Evolutionary conservation across 2,888 invertebrate genomes (phyloP).

Genomic region (Trichogramma dendrolimi): DNA sequence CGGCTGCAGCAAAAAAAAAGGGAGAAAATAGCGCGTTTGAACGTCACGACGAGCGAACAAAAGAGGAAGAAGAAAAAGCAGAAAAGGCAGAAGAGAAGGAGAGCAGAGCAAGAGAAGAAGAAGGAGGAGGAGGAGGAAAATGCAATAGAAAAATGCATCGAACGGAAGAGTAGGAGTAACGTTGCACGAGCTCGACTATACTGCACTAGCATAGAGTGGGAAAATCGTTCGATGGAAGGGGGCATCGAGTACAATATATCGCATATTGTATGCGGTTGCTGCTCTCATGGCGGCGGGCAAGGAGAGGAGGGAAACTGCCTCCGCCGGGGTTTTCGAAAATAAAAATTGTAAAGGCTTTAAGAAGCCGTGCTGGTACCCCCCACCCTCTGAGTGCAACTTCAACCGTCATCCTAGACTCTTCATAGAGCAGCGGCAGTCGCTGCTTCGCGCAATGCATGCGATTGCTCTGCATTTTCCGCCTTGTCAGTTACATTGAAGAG

Average conservation of each 20-base stretch:
- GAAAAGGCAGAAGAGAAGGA: constrained; percentile 4
- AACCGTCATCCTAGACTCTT: constrained; percentile 43
- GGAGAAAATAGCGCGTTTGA: background rate
- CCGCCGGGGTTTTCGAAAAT: constrained; percentile 44
- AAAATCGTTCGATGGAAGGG: constrained; percentile 10
- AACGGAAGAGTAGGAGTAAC: constrained; percentile 5
- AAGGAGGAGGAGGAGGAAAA: constrained; percentile 1
- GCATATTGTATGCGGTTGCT: no score
- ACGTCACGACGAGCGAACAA: background rate
- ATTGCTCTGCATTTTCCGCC: constrained; percentile 7
- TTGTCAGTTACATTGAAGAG: background rate
- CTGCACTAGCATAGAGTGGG: constrained; percentile 12
- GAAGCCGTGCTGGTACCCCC: constrained; percentile 48
- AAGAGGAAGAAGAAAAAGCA: constrained; percentile 6
- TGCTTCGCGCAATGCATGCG: constrained; percentile 19
- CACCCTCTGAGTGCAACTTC: constrained; percentile 47
- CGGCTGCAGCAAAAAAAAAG: background rate
- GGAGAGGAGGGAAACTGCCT: constrained; percentile 39
- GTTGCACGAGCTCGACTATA: no score
- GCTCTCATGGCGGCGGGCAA: background rate
- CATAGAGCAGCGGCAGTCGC: constrained; percentile 44
- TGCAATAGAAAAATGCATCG: constrained; percentile 13
- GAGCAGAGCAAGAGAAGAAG: background rate
- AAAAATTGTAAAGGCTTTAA: constrained; percentile 51
- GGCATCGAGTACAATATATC: background rate